phyloP scores from a whole-genome alignment of 2,797 vertebrate genomes.

The Dipus sagitta region DNA sequence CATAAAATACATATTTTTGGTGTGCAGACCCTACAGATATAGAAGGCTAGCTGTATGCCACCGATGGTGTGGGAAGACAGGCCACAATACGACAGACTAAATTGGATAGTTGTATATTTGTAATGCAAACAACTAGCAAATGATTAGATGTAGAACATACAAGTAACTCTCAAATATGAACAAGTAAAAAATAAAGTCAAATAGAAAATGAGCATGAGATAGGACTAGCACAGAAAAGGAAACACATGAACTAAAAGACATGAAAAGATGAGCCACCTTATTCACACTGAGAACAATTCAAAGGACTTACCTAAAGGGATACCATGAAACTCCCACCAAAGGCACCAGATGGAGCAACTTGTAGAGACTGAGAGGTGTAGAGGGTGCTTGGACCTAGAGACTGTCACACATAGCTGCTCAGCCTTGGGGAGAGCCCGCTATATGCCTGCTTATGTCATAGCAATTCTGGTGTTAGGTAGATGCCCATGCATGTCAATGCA shows the following conservation, averaged over 20 bases:
- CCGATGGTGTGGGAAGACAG: not conserved
- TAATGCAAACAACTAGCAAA: not conserved
- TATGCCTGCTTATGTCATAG: not conserved
- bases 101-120: not conserved
- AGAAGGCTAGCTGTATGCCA: not conserved
- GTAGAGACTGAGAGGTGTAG: not conserved
- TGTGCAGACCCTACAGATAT: not conserved
- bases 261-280: not conserved
- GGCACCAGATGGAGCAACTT: not conserved
- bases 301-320: not conserved
- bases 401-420: not conserved
- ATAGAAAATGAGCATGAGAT: not conserved
- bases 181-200: not conserved
- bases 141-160: not conserved
- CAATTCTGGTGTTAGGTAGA: not conserved
- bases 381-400: not conserved
- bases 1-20: not conserved
- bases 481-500: accelerated
- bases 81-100: not conserved
- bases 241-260: not conserved
- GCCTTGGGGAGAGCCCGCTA: not conserved
- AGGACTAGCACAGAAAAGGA: not conserved
- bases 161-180: not conserved
- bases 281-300: not conserved
- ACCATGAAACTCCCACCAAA: not conserved